Percentiles rank a stretch among this genome's conserved stretches.
Conservation (phyloP, 1,140 invertebrate species). For the Epicauta chinensis region DNA sequence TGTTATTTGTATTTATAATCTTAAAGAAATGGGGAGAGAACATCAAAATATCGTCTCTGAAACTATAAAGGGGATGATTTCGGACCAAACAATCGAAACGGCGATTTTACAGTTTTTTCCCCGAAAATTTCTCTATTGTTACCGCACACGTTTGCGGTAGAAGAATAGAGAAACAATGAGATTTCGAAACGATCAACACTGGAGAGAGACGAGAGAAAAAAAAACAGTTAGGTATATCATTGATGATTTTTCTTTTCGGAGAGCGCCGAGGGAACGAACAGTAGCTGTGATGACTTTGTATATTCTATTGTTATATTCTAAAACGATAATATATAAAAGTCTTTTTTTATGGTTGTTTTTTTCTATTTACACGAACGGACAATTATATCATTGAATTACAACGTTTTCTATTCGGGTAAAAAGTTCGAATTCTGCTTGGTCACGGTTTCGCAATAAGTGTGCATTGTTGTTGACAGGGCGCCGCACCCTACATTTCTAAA, state of each 20-base stretch:
- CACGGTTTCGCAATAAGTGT: constrained; percentile 38
- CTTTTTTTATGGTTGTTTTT: too few relatives aligned
- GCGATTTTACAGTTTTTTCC: too few relatives aligned
- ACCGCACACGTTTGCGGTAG: too few relatives aligned
- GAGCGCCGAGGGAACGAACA: constrained; percentile 11
- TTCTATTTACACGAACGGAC: constrained; percentile 38
- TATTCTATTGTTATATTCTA: constrained; percentile 27
- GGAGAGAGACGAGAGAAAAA: too few relatives aligned
- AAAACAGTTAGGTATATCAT: not conserved
- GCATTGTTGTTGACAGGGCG: constrained; percentile 30
- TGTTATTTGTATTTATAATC: constrained; percentile 19
- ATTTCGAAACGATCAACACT: not conserved
- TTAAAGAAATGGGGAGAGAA: not conserved
- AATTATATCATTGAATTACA: constrained; percentile 41
- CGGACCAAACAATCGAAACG: too few relatives aligned
- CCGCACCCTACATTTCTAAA: constrained; percentile 14
- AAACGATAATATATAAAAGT: constrained; percentile 1
- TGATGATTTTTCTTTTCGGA: too few relatives aligned
- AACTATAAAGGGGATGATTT: too few relatives aligned
- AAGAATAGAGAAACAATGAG: too few relatives aligned
- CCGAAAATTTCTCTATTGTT: too few relatives aligned
- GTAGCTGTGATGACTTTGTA: constrained; percentile 33
- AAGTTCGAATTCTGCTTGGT: constrained; percentile 32
- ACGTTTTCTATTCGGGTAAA: constrained; percentile 34
- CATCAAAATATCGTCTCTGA: too few relatives aligned